Conservation (phyloP, 2,797 vertebrate species). For the Triplophysa bombifrons region DNA sequence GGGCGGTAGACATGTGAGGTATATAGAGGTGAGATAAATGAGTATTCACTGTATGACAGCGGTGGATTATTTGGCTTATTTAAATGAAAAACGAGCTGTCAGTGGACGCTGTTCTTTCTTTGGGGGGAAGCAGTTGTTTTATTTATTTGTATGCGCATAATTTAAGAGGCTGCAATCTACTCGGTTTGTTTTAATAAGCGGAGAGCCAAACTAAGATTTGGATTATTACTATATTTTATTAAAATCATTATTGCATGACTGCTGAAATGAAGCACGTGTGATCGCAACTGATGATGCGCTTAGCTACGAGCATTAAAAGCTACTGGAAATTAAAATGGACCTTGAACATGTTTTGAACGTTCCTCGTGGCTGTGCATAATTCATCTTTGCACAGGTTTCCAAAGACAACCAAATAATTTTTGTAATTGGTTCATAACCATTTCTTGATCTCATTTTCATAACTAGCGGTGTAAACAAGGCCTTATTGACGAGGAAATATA, state of each 20-base stretch:
- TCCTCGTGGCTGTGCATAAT: neutral
- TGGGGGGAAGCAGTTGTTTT: neutral
- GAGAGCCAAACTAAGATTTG: constrained; percentile 1
- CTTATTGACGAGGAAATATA: neutral
- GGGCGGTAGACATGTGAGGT: neutral
- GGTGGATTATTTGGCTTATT: constrained; percentile 13
- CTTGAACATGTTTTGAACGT: neutral
- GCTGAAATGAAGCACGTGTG: neutral
- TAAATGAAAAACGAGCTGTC: constrained; percentile 35
- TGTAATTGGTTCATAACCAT: neutral
- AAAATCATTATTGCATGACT: neutral
- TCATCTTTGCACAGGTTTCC: neutral
- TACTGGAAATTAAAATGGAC: neutral
- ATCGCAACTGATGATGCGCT: neutral
- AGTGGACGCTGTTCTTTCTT: constrained; percentile 12
- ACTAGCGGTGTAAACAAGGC: neutral
- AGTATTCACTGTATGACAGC: neutral
- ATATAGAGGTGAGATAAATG: constrained; percentile 7
- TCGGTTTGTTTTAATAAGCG: constrained; percentile 15
- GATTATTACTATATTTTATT: neutral
- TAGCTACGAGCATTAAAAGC: neutral
- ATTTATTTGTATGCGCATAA: constrained; percentile 24
- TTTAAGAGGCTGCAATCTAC: constrained; percentile 14
- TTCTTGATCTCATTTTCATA: neutral
- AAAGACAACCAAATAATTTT: neutral